Conservation (phyloP, 1,140 invertebrate genomes). For the Macrobrachium nipponense region DNA sequence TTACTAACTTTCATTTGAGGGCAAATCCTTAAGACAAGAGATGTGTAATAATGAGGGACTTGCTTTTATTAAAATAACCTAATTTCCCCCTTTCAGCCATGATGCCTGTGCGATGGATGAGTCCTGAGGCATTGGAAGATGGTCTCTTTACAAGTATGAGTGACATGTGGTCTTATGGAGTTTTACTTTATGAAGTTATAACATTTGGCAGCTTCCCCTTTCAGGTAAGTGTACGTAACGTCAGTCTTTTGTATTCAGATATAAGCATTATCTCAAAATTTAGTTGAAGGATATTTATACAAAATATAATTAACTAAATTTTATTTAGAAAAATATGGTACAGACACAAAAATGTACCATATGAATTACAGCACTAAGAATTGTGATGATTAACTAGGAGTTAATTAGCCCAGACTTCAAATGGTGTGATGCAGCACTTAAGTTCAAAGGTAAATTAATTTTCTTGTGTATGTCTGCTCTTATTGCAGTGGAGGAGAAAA, state of each 20-base stretch:
- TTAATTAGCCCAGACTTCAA: too few species aligned
- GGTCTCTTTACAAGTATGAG: conserved; percentile 88
- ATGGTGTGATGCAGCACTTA: too few species aligned
- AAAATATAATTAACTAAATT: too few species aligned
- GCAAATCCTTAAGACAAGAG: too few species aligned
- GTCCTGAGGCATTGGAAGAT: conserved; percentile 81
- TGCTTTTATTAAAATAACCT: not conserved
- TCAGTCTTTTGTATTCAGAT: conserved; percentile 12
- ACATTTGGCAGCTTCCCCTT: conserved; percentile 91
- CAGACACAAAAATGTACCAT: too few species aligned
- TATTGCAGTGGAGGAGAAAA: too few species aligned
- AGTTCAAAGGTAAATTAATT: too few species aligned
- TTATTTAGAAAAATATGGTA: too few species aligned
- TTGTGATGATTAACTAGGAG: too few species aligned
- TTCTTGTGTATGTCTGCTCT: too few species aligned
- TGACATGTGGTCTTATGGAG: conserved; percentile 89
- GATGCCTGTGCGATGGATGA: conserved; percentile 94
- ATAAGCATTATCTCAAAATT: not conserved
- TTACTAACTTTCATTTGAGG: too few species aligned
- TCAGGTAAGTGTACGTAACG: conserved; percentile 72
- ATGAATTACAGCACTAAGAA: too few species aligned
- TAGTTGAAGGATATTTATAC: not conserved
- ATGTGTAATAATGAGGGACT: not conserved
- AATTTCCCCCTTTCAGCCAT: conserved; percentile 72
- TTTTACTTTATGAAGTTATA: conserved; percentile 86